Percentiles rank a stretch among this genome's conserved stretches.
Evolutionary conservation across 2,797 vertebrate genomes (phyloP).

Genomic region (Chanos chanos): DNA sequence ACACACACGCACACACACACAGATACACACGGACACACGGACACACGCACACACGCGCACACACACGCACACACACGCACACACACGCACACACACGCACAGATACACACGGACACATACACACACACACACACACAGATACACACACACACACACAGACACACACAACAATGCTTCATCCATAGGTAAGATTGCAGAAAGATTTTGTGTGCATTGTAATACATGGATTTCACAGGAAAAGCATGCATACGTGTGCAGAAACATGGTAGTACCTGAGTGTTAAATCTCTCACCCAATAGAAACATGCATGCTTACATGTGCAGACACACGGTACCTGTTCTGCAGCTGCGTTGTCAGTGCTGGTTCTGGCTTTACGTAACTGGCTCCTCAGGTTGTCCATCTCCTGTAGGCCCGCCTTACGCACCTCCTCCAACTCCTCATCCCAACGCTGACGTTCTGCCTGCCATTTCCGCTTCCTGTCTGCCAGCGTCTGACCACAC

Average conservation of each 20-base stretch:
- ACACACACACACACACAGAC: neutral
- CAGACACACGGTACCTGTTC: constrained; percentile 75
- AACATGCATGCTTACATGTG: neutral
- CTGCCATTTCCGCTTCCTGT: constrained; percentile 88
- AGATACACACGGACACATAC: too few species aligned
- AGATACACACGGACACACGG: neutral
- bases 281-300: too few species aligned
- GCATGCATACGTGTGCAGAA: too few species aligned
- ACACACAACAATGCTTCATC: too few species aligned
- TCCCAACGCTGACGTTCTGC: constrained; percentile 80
- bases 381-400: constrained; percentile 77
- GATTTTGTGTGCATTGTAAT: too few species aligned
- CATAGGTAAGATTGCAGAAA: too few species aligned
- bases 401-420: constrained; percentile 78
- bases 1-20: neutral
- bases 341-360: constrained; percentile 74
- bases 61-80: neutral
- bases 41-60: neutral
- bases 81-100: neutral
- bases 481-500: constrained; percentile 77
- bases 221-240: too few species aligned
- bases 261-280: too few species aligned
- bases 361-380: constrained; percentile 79
- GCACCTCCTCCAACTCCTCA: constrained; percentile 86
- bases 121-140: too few species aligned